Percentiles rank a stretch among this genome's conserved stretches.
Evolutionary conservation across 2,888 invertebrate genomes (phyloP).

Genomic region (Amitus sp.): DNA sequence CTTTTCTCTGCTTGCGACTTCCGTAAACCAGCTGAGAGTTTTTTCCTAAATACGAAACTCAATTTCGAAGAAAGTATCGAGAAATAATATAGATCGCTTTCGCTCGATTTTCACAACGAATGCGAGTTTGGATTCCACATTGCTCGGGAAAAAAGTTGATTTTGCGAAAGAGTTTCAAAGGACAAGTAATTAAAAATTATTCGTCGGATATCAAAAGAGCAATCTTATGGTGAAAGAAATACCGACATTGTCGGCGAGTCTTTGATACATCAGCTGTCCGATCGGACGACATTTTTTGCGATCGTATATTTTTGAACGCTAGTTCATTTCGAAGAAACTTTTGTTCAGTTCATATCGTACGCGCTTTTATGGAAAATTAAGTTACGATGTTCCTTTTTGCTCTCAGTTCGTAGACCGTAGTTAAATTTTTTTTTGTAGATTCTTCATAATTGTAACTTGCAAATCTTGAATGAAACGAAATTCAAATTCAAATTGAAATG

Average conservation of each 20-base stretch:
- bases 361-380: neutral
- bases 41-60: no score
- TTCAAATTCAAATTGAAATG: no score
- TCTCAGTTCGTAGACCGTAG: constrained; percentile 23
- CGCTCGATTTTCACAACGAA: constrained; percentile 3
- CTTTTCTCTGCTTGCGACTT: neutral
- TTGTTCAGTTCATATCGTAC: constrained; percentile 27
- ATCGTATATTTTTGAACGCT: constrained; percentile 28
- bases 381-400: neutral
- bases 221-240: constrained; percentile 42
- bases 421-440: no score
- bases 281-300: constrained; percentile 51
- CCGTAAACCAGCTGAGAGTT: neutral
- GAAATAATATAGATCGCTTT: neutral
- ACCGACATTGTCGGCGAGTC: constrained; percentile 50
- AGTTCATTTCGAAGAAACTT: constrained; percentile 43
- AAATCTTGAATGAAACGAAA: no score
- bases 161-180: constrained; percentile 13
- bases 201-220: constrained; percentile 49
- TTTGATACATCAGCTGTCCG: constrained; percentile 59
- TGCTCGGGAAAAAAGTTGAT: constrained; percentile 3
- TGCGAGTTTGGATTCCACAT: constrained; percentile 1
- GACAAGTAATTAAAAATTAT: constrained; percentile 60
- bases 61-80: neutral
- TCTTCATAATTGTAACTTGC: no score